Percentiles rank a stretch among this genome's conserved stretches.
These are phyloP conservation scores for Anser brachyrhynchus DNA, from an alignment of 2,113 vertebrate species.

Conservation along the genomic window DNA sequence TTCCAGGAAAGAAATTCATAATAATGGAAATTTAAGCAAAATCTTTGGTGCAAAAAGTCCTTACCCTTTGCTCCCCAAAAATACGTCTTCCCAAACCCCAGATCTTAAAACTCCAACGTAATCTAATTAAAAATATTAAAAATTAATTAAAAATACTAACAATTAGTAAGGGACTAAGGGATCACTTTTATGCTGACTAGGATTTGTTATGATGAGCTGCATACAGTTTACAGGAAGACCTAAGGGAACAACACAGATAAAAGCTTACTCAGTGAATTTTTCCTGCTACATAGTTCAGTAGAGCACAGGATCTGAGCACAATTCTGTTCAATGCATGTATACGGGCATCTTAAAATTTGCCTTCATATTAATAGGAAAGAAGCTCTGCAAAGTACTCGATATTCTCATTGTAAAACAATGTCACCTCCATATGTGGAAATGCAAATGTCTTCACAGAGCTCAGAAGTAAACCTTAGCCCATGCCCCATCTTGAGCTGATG, in stretches of 20 bases:
- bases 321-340: neutral
- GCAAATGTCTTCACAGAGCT: neutral
- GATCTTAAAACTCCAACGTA: neutral
- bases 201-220: neutral
- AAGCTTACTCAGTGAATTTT: neutral
- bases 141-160: no score
- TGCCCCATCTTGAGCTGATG: neutral
- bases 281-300: neutral
- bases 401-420: neutral
- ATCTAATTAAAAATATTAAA: neutral
- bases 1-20: neutral
- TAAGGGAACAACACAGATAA: neutral
- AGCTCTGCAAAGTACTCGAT: neutral
- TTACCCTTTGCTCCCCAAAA: neutral
- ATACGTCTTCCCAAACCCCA: neutral
- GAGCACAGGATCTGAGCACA: neutral
- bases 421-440: neutral
- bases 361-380: neutral
- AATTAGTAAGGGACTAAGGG: neutral
- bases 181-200: neutral
- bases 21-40: neutral
- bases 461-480: neutral
- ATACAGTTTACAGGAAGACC: neutral
- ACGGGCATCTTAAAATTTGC: neutral
- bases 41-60: neutral